These are phyloP conservation scores for Ips typographus DNA, from an alignment of 1,140 invertebrate genomes.

Conservation along the genomic window DNA sequence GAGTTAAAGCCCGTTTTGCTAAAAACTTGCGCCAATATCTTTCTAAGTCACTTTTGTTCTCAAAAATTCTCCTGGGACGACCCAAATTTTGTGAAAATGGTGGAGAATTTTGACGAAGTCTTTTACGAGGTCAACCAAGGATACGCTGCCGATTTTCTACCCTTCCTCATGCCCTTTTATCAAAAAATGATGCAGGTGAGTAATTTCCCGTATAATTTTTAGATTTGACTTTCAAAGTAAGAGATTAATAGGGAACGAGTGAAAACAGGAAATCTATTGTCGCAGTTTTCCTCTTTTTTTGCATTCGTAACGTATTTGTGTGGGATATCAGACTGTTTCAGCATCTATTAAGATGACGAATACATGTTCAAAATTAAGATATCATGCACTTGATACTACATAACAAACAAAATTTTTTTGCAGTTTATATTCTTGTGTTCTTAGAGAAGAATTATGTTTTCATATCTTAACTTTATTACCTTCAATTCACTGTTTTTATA, in stretches of 20 bases:
- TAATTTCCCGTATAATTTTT: not conserved
- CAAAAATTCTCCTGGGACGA: conserved; percentile 67
- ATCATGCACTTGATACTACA: too few species aligned
- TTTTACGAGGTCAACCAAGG: conserved; percentile 90
- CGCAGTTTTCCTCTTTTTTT: conserved; percentile 3
- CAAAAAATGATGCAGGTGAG: conserved; percentile 58
- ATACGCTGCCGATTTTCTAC: conserved; percentile 83
- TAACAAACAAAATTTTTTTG: too few species aligned
- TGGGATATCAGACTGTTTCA: too few species aligned
- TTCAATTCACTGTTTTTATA: too few species aligned
- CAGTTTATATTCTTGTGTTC: too few species aligned
- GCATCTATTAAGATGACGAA: too few species aligned
- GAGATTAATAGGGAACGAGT: not conserved
- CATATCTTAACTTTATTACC: too few species aligned
- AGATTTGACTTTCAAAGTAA: conserved; percentile 14
- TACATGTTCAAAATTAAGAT: too few species aligned
- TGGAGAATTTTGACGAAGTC: conserved; percentile 76
- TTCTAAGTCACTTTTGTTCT: conserved; percentile 80
- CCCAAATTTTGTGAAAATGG: conserved; percentile 60
- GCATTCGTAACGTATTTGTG: not conserved
- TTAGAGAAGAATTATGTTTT: too few species aligned
- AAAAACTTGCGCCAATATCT: conserved; percentile 75
- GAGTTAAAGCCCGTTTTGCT: conserved; percentile 66
- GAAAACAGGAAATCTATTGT: conserved; percentile 19
- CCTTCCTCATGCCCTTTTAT: conserved; percentile 75